Conservation (phyloP, 1,140 invertebrate species). For the Parasteatoda tepidariorum region DNA sequence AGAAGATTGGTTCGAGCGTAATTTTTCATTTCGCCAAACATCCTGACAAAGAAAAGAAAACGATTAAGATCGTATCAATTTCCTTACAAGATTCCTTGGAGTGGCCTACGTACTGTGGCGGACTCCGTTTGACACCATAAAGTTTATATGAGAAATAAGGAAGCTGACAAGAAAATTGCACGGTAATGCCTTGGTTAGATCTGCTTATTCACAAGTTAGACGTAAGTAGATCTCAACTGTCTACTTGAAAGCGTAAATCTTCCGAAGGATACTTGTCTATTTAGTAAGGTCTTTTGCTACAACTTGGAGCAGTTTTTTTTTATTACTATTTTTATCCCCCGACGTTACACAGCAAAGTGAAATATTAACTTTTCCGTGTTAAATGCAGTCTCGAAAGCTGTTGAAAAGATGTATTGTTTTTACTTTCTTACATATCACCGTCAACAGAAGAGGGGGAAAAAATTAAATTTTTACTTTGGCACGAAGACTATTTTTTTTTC, state of each 20-base stretch:
- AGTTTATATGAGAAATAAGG: conserved; percentile 22
- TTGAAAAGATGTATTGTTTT: conserved; percentile 57
- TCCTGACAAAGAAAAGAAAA: neutral
- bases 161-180: conserved; percentile 54
- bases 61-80: neutral
- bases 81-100: neutral
- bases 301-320: conserved; percentile 42
- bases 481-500: too few relatives aligned
- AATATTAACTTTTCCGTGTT: conserved; percentile 50
- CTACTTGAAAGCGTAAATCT: conserved; percentile 41
- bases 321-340: conserved; percentile 18
- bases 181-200: conserved; percentile 40
- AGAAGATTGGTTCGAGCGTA: too few relatives aligned
- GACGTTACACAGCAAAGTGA: conserved; percentile 27
- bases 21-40: neutral
- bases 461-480: too few relatives aligned
- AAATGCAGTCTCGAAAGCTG: conserved; percentile 41
- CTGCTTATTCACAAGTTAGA: conserved; percentile 31
- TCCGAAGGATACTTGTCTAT: conserved; percentile 43
- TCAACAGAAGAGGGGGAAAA: too few relatives aligned
- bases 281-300: conserved; percentile 35
- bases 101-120: neutral
- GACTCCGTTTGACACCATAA: neutral
- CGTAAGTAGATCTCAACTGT: conserved; percentile 11
- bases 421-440: neutral